Percentiles rank a stretch among this genome's conserved stretches.
Conservation (phyloP, 1,140 invertebrate genomes). For the Teleogryllus occipitalis region DNA sequence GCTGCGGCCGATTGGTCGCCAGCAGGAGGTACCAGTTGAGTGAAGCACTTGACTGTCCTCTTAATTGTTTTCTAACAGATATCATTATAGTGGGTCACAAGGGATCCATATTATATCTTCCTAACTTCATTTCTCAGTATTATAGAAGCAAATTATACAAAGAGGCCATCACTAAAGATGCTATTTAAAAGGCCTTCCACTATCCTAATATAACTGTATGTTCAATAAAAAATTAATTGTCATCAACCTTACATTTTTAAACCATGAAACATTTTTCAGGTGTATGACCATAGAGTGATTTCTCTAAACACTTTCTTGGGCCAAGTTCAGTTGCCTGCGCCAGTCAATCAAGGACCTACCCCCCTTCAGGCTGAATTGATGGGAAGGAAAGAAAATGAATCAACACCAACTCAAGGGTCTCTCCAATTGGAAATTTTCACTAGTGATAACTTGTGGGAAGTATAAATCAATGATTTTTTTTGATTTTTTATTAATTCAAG, state of each 20-base stretch:
- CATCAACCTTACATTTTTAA: neutral
- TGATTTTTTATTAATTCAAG: too few relatives aligned
- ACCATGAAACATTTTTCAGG: conserved; percentile 19
- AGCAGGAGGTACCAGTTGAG: too few relatives aligned
- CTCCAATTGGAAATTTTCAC: conserved; percentile 14
- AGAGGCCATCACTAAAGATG: too few relatives aligned
- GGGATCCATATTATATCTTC: too few relatives aligned
- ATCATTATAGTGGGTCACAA: too few relatives aligned
- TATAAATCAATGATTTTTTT: neutral
- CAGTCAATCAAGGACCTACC: conserved; percentile 26
- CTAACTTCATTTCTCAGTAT: too few relatives aligned
- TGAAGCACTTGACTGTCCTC: too few relatives aligned
- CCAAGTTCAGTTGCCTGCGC: conserved; percentile 27
- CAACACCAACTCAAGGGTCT: conserved; percentile 1
- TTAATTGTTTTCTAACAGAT: too few relatives aligned
- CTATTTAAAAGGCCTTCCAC: too few relatives aligned
- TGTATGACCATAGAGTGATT: conserved; percentile 25
- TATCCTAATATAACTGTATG: neutral
- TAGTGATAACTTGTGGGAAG: conserved; percentile 13
- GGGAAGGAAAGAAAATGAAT: neutral
- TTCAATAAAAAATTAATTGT: neutral
- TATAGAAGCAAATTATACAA: too few relatives aligned
- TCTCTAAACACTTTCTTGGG: conserved; percentile 27
- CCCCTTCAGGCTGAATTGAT: conserved; percentile 9
- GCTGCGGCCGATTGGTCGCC: too few relatives aligned